phyloP scores from a whole-genome alignment of 1,140 invertebrate genomes.

The Heterodera schachtii region DNA sequence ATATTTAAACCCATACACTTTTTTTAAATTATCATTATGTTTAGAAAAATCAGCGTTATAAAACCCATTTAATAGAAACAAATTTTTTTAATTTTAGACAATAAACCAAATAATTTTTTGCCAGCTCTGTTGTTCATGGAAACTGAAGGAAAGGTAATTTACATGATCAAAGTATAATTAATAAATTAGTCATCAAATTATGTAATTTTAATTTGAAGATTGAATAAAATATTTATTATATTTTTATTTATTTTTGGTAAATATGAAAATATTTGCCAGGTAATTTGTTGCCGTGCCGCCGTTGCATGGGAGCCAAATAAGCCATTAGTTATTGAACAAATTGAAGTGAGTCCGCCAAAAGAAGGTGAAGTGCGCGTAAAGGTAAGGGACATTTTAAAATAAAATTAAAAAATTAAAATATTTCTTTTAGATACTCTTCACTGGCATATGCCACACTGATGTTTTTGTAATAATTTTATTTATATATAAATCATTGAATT shows the following conservation, averaged over 20 bases:
- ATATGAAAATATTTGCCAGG: not conserved
- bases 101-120: no score
- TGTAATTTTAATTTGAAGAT: not conserved
- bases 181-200: not conserved
- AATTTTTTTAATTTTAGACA: no score
- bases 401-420: not conserved
- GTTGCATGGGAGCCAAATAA: conserved; percentile 67
- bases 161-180: not conserved
- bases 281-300: conserved; percentile 48
- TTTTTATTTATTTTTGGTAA: no score
- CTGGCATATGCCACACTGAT: conserved; percentile 93
- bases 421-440: conserved; percentile 28
- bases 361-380: conserved; percentile 73
- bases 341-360: conserved; percentile 91
- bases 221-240: not conserved
- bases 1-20: no score
- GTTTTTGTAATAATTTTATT: conserved; percentile 75
- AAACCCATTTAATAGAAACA: no score
- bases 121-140: not conserved
- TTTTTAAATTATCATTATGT: no score
- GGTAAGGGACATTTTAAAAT: conserved; percentile 53
- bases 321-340: conserved; percentile 82
- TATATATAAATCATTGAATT: conserved; percentile 11
- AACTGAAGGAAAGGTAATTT: not conserved
- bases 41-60: no score